Base-by-base conservation (phyloP, 2,888 invertebrate genomes). In the Alsophila aescularia region DNA sequence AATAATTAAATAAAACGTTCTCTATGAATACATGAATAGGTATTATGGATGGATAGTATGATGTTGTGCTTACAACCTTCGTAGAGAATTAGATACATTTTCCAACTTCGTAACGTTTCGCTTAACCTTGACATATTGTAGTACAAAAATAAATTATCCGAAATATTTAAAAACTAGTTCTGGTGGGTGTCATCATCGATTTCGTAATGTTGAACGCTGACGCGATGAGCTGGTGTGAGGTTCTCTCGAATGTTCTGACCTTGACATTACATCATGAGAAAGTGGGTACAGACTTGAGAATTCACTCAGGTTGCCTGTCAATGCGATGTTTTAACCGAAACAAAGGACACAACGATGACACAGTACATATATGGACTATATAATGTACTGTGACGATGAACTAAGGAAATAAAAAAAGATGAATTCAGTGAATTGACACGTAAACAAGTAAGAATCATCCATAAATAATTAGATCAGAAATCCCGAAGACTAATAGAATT, bases 111-210 rank as follows among this genome's bases (percentile, higher is more conserved):
- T 24, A 60, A 50, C 40, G 62, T 54, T 63, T 64, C 49, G 18
- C 29, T 56, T 43, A 56, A 62, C 74, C 74, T 69, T 74, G 75
- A 69, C 69, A 69, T 58, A 54, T 62, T 14, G 49, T 48, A 57
- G 35, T 49, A 49, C 43, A 41, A 42, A 50, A 15, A 45, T 35
- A 35, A 47, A 14, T 43, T 43, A 42, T 36, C 7, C 13, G 35
- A 37, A 43, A 47, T 53, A 43, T 58, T 64, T 51, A 16, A 36
- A 42, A 66, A 67, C 67, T 60, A 64, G 72, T 72, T 67, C 49
- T 58, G 18, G 31, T n/a, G 14, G 36, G 50, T 62, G 60, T 60
- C 69, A 58, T 66, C 64, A 54, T 24, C 39, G 40, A 32, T 57
- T 45, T 53, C 36, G 57, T 51, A 53, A 60, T 50, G 13, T 12